Percentiles rank a stretch among this genome's conserved stretches.
phyloP scores from a whole-genome alignment of 2,888 invertebrate species.

The Scrobipalpa costella region DNA sequence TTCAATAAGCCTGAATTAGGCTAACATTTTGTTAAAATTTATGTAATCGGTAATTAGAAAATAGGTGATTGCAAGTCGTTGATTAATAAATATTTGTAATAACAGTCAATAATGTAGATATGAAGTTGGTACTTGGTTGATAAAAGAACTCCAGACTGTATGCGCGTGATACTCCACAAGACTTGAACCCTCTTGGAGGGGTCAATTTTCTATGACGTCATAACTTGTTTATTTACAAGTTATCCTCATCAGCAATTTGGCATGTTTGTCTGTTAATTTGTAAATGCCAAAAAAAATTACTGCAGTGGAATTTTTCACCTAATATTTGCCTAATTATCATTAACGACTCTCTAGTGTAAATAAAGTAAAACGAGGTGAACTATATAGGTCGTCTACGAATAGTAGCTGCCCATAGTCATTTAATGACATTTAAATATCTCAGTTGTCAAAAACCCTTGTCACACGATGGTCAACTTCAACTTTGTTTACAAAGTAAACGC shows the following conservation, averaged over 20 bases:
- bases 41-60: neutral
- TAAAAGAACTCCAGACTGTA: conserved; percentile 1
- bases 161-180: conserved; percentile 19
- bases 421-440: neutral
- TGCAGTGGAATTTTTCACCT: neutral
- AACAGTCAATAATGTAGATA: neutral
- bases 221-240: conserved; percentile 16
- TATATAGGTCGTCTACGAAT: neutral
- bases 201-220: conserved; percentile 22
- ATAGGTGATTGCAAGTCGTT: neutral
- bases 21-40: neutral
- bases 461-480: conserved; percentile 18
- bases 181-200: conserved; percentile 25
- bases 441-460: conserved; percentile 13
- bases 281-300: neutral
- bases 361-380: neutral
- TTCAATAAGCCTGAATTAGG: neutral
- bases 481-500: neutral
- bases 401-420: neutral
- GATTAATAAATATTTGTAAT: conserved; percentile 3
- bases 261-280: neutral
- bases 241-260: conserved; percentile 14
- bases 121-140: neutral
- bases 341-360: conserved; percentile 1
- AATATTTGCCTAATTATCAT: neutral